Evolutionary conservation across 2,888 invertebrate genomes (phyloP), one percentile per base, ranked within the genome.

Genomic region (Iphiclides podalirius): DNA sequence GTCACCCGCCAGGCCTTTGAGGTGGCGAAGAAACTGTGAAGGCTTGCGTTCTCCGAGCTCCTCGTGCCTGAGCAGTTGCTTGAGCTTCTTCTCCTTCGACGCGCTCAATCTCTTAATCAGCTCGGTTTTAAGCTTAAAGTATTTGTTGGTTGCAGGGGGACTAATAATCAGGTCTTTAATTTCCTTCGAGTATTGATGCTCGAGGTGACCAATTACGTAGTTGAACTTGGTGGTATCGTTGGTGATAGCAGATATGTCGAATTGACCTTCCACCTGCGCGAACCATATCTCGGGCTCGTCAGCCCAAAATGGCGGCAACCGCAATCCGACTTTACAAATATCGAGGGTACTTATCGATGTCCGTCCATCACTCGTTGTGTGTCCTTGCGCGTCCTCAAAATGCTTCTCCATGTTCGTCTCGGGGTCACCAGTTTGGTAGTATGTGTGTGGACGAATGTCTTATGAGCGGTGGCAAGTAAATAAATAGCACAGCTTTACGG

Each of bases 201-300:
- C 52, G 11, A 52, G 26, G 12, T 48, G 43, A 0, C 12, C 41
- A 4, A 20, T 23, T 2, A 44, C 52, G 37, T 48, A 45, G 26
- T 44, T 35, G 12, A 53, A 58, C 34, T 56, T 54, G 0, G 50
- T 53, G 0, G 6, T 4, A 20, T 60, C 58, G 4, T 43, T 15
- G 6, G 38, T 20, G 0, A 64, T 60, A 3, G 40, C 48, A 0
- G 54, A 48, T 0, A 58, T 23, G 0, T 39, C 36, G 38, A 66
- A 66, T 11, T 66, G 62, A 1, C 56, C 58, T 35, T 65, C 63
- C 0, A 64, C 23, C 33, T 58, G 54, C 0, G 57, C 58, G 38
- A 62, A 64, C 62, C 63, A 60, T 4, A 60, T 8, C 1, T 48
- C 57, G 1, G 63, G 61, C 26, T 61, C 55, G 14, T 64, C 59